phyloP scores from a whole-genome alignment of 2,888 invertebrate genomes.

The Chironomus riparius region DNA sequence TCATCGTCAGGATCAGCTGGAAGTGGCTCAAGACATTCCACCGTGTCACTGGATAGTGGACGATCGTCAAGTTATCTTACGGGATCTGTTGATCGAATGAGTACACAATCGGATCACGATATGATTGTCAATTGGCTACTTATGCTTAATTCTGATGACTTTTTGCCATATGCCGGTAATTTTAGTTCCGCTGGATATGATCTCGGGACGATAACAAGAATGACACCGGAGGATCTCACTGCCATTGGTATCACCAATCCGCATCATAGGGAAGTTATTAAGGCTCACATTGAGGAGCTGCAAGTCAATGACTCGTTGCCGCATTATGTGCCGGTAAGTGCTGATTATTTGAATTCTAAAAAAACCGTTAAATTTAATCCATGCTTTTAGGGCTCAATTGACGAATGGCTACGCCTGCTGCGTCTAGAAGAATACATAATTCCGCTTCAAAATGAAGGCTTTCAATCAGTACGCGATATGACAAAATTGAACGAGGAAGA shows the following conservation, averaged over 20 bases:
- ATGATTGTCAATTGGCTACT: slow-evolving; percentile 91
- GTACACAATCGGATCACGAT: slow-evolving; percentile 77
- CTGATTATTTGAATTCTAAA: slow-evolving; percentile 28
- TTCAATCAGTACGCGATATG: slow-evolving; percentile 86
- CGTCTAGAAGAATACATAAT: slow-evolving; percentile 88
- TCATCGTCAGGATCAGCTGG: slow-evolving; percentile 80
- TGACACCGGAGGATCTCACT: slow-evolving; percentile 94
- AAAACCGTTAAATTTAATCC: too few species aligned
- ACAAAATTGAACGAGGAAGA: slow-evolving; percentile 98
- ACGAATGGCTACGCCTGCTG: slow-evolving; percentile 88
- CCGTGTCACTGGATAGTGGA: slow-evolving; percentile 71
- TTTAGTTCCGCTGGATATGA: slow-evolving; percentile 96
- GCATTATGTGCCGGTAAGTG: slow-evolving; percentile 79
- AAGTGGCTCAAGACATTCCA: slow-evolving; percentile 76
- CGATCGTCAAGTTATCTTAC: slow-evolving; percentile 71
- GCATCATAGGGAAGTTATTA: slow-evolving; percentile 89
- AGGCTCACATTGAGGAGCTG: slow-evolving; percentile 90
- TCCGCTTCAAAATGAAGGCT: slow-evolving; percentile 84
- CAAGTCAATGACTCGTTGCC: slow-evolving; percentile 92
- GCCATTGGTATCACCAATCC: slow-evolving; percentile 93
- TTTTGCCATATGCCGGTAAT: slow-evolving; percentile 88
- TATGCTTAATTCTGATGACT: slow-evolving; percentile 55
- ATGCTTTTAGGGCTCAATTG: slow-evolving; percentile 67
- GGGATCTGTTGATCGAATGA: slow-evolving; percentile 65
- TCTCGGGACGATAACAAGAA: slow-evolving; percentile 93